These are phyloP conservation scores for Alentia gelatinosa DNA, from an alignment of 2,888 invertebrate species.

Conservation along the genomic window DNA sequence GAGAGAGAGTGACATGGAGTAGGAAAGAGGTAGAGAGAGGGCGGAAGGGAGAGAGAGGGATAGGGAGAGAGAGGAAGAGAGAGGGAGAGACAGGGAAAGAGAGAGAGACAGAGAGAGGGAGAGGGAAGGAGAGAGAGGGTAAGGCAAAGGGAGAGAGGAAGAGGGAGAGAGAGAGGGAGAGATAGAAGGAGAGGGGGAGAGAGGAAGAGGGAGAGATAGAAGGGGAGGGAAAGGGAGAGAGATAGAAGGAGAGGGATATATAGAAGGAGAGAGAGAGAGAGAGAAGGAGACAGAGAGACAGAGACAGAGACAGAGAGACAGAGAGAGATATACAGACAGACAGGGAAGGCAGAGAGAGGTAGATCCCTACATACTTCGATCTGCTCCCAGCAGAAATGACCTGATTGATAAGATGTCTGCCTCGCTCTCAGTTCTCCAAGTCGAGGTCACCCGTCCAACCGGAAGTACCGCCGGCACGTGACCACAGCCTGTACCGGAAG, in stretches of 20 bases:
- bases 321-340: background rate
- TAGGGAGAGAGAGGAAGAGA: background rate
- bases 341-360: background rate
- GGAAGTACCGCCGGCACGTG: background rate
- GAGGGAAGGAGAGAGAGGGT: too few relatives aligned
- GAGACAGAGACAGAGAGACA: background rate
- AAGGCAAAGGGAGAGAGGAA: background rate
- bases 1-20: background rate
- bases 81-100: background rate
- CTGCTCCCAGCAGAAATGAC: background rate
- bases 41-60: too few relatives aligned
- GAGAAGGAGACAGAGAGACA: background rate
- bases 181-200: too few relatives aligned
- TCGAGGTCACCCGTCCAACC: background rate
- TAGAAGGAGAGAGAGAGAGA: too few relatives aligned
- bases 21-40: too few relatives aligned
- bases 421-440: background rate
- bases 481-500: background rate
- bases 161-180: background rate
- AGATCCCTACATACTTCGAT: background rate
- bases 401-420: background rate
- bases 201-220: too few relatives aligned
- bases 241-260: constrained; percentile 7
- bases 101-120: background rate
- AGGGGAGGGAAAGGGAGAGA: background rate